These are phyloP conservation scores for Tinea semifulvella DNA, from an alignment of 2,888 invertebrate species.

Conservation along the genomic window DNA sequence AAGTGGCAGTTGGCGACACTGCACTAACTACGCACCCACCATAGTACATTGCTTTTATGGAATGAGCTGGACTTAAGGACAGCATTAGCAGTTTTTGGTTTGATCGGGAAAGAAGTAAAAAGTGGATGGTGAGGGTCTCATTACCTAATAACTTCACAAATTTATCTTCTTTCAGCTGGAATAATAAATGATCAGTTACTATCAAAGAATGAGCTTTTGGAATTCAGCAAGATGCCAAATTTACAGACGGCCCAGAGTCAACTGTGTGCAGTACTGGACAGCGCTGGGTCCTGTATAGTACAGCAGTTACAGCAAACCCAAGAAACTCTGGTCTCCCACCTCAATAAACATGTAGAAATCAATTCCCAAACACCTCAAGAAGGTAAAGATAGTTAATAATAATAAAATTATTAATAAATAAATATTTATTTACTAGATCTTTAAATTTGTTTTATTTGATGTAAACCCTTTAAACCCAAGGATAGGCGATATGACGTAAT, in stretches of 20 bases:
- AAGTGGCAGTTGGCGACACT: too few relatives aligned
- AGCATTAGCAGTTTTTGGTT: too few relatives aligned
- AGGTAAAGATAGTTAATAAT: background rate
- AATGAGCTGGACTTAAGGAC: too few relatives aligned
- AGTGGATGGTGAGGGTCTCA: too few relatives aligned
- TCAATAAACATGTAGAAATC: slow-evolving; percentile 67
- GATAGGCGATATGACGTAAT: too few relatives aligned
- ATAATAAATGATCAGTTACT: slow-evolving; percentile 75
- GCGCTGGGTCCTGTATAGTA: slow-evolving; percentile 70
- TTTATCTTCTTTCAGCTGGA: slow-evolving; percentile 67
- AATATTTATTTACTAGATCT: background rate
- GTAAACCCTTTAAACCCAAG: too few relatives aligned
- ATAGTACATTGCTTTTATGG: too few relatives aligned
- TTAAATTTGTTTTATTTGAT: too few relatives aligned
- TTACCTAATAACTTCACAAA: too few relatives aligned
- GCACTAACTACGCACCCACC: too few relatives aligned
- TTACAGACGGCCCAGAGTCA: slow-evolving; percentile 72
- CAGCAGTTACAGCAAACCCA: slow-evolving; percentile 75
- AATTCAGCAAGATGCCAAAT: slow-evolving; percentile 72
- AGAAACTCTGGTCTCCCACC: slow-evolving; percentile 70
- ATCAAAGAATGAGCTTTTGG: slow-evolving; percentile 73
- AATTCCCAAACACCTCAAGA: slow-evolving; percentile 18
- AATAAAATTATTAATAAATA: slow-evolving; percentile 1
- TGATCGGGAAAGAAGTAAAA: too few relatives aligned
- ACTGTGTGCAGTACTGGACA: slow-evolving; percentile 74